Conservation (phyloP, 2,113 vertebrate genomes). For the Thryonomys swinderianus region DNA sequence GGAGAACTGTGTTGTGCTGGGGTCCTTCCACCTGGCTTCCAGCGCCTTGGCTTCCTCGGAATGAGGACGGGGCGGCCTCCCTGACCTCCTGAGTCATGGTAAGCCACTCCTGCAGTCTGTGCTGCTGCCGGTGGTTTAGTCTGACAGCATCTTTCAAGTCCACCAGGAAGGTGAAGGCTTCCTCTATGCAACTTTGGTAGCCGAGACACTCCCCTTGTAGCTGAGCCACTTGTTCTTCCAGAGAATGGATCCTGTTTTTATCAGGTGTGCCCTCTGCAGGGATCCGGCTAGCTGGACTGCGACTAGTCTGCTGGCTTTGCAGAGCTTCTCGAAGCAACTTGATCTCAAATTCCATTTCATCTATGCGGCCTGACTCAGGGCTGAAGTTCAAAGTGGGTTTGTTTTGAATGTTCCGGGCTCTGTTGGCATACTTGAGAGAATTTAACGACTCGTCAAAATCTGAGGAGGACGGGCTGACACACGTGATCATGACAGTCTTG, state of each 20-base stretch:
- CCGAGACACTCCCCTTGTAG: constrained; percentile 83
- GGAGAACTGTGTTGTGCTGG: constrained; percentile 85
- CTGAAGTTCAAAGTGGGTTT: constrained; percentile 89
- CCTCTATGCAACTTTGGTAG: constrained; percentile 89
- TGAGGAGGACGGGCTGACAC: constrained; percentile 92
- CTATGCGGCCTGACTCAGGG: constrained; percentile 86
- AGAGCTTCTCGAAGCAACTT: constrained; percentile 90
- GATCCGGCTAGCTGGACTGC: constrained; percentile 77
- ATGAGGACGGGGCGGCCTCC: constrained; percentile 69
- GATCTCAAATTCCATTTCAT: constrained; percentile 92
- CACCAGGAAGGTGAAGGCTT: constrained; percentile 88
- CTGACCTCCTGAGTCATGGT: constrained; percentile 84
- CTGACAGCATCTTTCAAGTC: constrained; percentile 83
- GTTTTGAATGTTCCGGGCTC: constrained; percentile 92
- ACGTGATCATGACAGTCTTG: constrained; percentile 94
- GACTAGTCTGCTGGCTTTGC: constrained; percentile 86
- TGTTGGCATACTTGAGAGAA: constrained; percentile 93
- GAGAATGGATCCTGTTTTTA: constrained; percentile 80
- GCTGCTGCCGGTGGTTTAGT: constrained; percentile 83
- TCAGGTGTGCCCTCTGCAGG: constrained; percentile 80
- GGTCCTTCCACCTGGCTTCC: constrained; percentile 78
- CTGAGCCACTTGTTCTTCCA: constrained; percentile 85
- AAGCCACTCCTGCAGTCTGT: constrained; percentile 90
- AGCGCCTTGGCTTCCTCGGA: constrained; percentile 60
- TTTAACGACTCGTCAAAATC: constrained; percentile 93